These are phyloP conservation scores for Muscicapa striata DNA, from an alignment of 2,797 vertebrate species.

Conservation along the genomic window DNA sequence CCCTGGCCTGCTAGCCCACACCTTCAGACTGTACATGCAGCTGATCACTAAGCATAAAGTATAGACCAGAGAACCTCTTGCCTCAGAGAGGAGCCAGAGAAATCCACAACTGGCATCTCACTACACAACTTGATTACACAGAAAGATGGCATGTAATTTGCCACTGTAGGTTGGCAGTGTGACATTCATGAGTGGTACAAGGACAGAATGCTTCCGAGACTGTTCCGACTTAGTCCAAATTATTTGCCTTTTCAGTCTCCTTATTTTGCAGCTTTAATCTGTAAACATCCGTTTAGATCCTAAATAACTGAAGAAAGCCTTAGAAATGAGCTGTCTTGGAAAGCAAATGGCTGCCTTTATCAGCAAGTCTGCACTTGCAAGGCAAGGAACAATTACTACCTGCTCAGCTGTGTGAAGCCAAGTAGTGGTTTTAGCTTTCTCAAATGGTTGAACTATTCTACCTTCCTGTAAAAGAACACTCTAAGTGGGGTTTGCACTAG, in stretches of 20 bases:
- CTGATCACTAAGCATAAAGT: background rate
- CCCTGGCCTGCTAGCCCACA: background rate
- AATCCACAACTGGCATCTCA: background rate
- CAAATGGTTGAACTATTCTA: background rate
- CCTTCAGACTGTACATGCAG: background rate
- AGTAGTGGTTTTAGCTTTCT: background rate
- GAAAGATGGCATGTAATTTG: background rate
- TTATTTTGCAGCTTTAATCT: background rate
- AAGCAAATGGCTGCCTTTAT: background rate
- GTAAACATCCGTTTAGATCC: background rate
- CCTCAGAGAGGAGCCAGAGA: background rate
- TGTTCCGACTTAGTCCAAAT: background rate
- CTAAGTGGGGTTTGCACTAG: background rate
- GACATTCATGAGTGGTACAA: background rate
- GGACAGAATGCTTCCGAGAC: background rate
- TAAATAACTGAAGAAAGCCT: background rate
- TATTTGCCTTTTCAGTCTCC: background rate
- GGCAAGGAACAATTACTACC: background rate
- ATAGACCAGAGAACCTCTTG: background rate
- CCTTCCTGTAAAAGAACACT: background rate
- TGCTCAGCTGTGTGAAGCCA: background rate
- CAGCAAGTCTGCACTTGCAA: background rate
- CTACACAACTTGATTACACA: background rate
- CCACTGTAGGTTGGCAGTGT: background rate
- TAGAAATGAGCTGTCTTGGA: background rate